phyloP scores from a whole-genome alignment of 2,113 vertebrate genomes.

The Paradisaea rubra region DNA sequence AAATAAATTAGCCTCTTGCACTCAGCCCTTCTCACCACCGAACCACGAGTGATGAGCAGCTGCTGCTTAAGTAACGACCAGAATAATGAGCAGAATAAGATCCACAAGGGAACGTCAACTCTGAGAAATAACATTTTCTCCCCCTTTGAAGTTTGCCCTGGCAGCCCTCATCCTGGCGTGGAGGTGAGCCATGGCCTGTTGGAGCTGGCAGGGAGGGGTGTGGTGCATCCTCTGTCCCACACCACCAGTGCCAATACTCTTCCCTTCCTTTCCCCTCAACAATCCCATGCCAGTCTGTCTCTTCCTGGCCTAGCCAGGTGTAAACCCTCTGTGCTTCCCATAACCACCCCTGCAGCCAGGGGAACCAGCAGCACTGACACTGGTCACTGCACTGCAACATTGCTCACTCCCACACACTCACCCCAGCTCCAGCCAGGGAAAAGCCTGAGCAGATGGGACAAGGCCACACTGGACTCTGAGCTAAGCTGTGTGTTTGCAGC shows the following conservation, averaged over 20 bases:
- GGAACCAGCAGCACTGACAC: rapidly evolving
- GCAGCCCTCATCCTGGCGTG: neutral
- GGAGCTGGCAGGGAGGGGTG: neutral
- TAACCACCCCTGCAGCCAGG: neutral
- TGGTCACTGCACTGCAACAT: rapidly evolving
- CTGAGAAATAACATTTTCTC: neutral
- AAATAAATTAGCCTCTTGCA: slow-evolving; percentile 62
- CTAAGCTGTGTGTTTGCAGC: neutral
- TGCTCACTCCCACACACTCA: rapidly evolving
- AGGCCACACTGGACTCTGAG: neutral
- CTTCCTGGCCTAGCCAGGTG: neutral
- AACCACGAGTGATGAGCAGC: slow-evolving; percentile 22
- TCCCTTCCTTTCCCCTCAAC: neutral
- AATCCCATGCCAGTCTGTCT: rapidly evolving
- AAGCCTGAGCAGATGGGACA: neutral
- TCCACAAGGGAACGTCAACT: neutral
- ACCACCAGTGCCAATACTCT: rapidly evolving
- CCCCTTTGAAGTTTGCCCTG: neutral
- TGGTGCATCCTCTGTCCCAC: neutral
- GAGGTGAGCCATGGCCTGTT: rapidly evolving
- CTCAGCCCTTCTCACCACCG: slow-evolving; percentile 26
- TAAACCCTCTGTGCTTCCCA: neutral
- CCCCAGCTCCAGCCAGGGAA: neutral
- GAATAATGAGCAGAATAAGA: slow-evolving; percentile 49
- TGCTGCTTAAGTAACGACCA: slow-evolving; percentile 37